Conservation (phyloP, 2,888 invertebrate species). For the Tetanocera ferruginea region DNA sequence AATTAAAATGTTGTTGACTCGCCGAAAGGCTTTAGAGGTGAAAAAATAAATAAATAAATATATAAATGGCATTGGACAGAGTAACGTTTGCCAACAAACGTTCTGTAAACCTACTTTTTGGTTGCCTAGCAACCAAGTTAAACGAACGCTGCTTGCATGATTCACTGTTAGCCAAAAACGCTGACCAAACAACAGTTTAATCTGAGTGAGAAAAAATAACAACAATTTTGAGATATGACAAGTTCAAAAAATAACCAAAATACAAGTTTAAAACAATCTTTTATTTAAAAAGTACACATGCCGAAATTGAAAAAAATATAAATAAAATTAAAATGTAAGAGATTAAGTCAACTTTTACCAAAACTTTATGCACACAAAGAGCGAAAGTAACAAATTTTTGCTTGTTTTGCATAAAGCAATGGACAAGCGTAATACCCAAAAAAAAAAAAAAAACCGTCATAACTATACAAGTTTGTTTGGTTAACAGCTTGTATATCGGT, state of each 20-base stretch:
- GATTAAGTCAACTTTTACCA: slow-evolving; percentile 10
- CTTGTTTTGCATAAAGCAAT: not conserved
- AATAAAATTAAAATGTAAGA: not conserved
- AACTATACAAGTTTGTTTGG: not conserved
- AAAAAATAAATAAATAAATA: not conserved
- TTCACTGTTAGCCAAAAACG: too few relatives aligned
- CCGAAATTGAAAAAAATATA: not conserved
- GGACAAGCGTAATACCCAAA: not conserved
- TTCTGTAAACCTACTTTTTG: too few relatives aligned
- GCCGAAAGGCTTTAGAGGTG: not conserved
- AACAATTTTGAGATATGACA: not conserved
- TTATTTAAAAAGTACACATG: too few relatives aligned
- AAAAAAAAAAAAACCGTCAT: not conserved
- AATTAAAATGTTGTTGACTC: not conserved
- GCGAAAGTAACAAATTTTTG: slow-evolving; percentile 10
- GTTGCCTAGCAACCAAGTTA: too few relatives aligned
- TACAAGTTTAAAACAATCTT: not conserved
- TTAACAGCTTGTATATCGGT: too few relatives aligned
- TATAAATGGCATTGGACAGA: too few relatives aligned
- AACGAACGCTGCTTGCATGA: too few relatives aligned
- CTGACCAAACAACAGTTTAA: not conserved
- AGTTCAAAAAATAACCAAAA: not conserved
- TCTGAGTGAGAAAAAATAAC: not conserved
- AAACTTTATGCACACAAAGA: not conserved
- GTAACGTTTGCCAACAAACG: too few relatives aligned